These are phyloP conservation scores for Montipora cactus DNA, from an alignment of 64 coral and sea anemone species.

Conservation along the genomic window DNA sequence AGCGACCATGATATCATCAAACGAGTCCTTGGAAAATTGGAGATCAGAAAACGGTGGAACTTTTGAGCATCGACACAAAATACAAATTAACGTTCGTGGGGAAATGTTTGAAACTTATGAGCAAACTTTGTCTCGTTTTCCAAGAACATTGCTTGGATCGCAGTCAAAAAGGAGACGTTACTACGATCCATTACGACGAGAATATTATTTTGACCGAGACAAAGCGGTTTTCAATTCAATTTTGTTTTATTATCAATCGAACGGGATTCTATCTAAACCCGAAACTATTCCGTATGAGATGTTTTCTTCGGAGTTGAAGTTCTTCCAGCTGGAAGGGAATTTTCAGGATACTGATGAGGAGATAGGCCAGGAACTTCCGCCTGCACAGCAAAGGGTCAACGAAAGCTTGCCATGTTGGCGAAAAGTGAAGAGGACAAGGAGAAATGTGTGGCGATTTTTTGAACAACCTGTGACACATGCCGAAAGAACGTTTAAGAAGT, in stretches of 20 bases:
- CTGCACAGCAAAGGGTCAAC: not conserved
- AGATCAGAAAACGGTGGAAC: constrained; percentile 9
- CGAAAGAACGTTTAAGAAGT: constrained; percentile 37
- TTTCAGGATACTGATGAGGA: constrained; percentile 13
- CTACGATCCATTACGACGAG: constrained; percentile 55
- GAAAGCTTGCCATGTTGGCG: not conserved
- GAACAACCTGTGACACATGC: constrained; percentile 68
- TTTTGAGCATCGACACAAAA: constrained; percentile 26
- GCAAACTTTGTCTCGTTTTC: constrained; percentile 75
- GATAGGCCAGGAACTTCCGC: not conserved
- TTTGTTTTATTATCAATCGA: constrained; percentile 88
- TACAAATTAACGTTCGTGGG: constrained; percentile 84
- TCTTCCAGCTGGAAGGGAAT: constrained; percentile 74
- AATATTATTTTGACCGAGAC: constrained; percentile 77
- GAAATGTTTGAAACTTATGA: constrained; percentile 89
- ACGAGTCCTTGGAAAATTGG: not conserved
- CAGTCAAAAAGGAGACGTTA: constrained; percentile 42
- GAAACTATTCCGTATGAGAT: constrained; percentile 71
- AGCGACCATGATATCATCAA: not conserved
- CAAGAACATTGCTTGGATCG: constrained; percentile 78
- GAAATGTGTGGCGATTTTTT: constrained; percentile 80
- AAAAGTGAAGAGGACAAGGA: constrained; percentile 43
- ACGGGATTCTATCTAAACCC: constrained; percentile 68
- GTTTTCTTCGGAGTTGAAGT: constrained; percentile 70
- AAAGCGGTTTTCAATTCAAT: constrained; percentile 79